Evolutionary conservation across 1,140 invertebrate species (phyloP).

Genomic region (Calosoma granatense): DNA sequence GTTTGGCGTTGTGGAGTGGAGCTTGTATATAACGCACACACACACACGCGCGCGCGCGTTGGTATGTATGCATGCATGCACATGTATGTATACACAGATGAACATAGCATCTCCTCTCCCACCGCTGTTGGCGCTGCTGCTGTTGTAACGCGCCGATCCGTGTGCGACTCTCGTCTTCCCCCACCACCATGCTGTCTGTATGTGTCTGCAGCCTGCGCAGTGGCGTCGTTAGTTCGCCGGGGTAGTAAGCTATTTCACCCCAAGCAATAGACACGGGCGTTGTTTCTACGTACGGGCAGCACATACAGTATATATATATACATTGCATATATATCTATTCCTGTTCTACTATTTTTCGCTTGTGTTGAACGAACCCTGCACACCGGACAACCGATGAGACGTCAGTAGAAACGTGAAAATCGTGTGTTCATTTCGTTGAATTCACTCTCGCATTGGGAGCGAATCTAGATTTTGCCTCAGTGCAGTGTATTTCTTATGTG

Average conservation of each 20-base stretch:
- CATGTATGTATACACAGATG: neutral
- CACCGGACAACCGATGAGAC: too few species aligned
- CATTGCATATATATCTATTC: too few species aligned
- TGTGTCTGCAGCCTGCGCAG: neutral
- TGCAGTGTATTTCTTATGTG: constrained; percentile 28
- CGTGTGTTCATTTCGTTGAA: too few species aligned
- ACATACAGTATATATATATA: too few species aligned
- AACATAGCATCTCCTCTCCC: neutral
- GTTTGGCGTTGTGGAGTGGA: too few species aligned
- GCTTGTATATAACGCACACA: too few species aligned
- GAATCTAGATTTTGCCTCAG: constrained; percentile 24
- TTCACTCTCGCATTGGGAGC: too few species aligned
- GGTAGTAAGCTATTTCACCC: neutral
- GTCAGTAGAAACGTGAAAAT: too few species aligned
- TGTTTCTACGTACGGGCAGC: neutral
- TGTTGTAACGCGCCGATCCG: neutral
- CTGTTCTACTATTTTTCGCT: too few species aligned
- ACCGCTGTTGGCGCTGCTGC: too few species aligned
- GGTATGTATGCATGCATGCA: neutral
- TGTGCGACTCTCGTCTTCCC: constrained; percentile 3
- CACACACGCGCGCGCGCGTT: too few species aligned
- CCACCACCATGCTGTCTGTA: neutral
- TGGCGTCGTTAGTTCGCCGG: neutral
- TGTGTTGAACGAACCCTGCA: too few species aligned
- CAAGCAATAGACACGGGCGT: neutral